Conservation (phyloP, 2,113 vertebrate genomes). For the Bucco capensis region DNA sequence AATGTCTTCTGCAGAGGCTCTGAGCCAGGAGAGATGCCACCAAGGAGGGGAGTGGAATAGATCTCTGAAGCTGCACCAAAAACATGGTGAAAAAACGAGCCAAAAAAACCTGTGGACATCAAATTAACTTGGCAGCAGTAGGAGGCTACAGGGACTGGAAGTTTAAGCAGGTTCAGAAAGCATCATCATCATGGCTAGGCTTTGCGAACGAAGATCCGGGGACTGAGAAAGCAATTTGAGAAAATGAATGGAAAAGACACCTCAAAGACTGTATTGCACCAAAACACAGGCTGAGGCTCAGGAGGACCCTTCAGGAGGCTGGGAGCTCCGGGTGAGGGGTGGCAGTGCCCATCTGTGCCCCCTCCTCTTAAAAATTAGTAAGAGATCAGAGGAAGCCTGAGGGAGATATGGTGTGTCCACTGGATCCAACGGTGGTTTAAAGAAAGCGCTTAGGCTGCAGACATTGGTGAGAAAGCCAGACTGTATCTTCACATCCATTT, state of each 20-base stretch:
- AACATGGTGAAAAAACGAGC: not conserved
- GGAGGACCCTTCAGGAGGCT: not conserved
- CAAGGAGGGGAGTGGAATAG: rapidly evolving
- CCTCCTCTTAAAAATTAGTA: not conserved
- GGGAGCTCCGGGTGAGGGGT: not conserved
- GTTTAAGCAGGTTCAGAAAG: not conserved
- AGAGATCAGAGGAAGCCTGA: not conserved
- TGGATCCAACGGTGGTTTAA: not conserved
- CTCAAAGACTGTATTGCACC: rapidly evolving
- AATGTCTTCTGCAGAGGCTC: not conserved
- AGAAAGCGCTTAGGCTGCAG: not conserved
- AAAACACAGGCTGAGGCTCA: rapidly evolving
- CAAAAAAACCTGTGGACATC: not conserved
- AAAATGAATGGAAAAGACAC: not conserved
- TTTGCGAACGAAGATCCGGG: too few species aligned
- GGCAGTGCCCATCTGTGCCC: not conserved
- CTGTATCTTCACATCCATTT: not conserved
- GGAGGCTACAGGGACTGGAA: not conserved
- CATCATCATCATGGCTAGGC: too few species aligned
- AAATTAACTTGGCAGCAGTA: not conserved
- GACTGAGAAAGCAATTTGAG: too few species aligned
- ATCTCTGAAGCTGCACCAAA: not conserved
- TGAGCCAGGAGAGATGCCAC: not conserved
- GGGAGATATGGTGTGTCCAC: not conserved
- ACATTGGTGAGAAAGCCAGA: not conserved